Base-by-base conservation (phyloP, 2,113 vertebrate species). In the Sinocyclocheilus rhinocerous region DNA sequence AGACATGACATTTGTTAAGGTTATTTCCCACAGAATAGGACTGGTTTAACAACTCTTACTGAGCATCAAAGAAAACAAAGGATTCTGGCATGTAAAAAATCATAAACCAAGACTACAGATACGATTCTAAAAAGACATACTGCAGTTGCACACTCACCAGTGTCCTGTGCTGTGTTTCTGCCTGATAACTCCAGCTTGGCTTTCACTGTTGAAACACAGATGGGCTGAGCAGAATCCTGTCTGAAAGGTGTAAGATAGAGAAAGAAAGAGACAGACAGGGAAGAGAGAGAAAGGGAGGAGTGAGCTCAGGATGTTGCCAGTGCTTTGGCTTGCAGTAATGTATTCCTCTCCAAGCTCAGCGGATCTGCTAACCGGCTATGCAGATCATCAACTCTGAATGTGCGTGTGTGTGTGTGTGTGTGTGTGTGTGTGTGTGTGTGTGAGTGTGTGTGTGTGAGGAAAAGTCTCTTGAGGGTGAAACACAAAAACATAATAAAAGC, bases 131-230 rank as follows among this genome's bases (percentile, higher is more conserved):
- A 48, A 50, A 76, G 75, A 24, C 5, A 75, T 72, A 82, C 42
- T 82, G 81, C 85, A 85, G 80, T 36, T 84, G 29, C 83, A 52
- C 67, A 88, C 89, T 87, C 78, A 90, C 91, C 88, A 73, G 86
- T 86, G 87, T 88, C 86, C 84, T 72, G 75, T 70, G 61, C 87
- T 55, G 76, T 83, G 76, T 87, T 85, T 75, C 82, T 81, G 84
- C 45, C 67, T 81, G 70, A 65, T 67, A n/a, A 78, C 80, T 86
- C 87, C 88, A 79, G 87, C 81, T 82, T 87, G 85, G 65, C 69
- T 39, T 8, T 55, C 52, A 70, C 16, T 48, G 80, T 81, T 76
- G 59, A 87, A 76, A 80, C 57, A 45, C 85, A 88, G 83, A 76
- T 36, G 63, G 86, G 75, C 79, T 50, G 85, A 81, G 59, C 65